These are phyloP conservation scores for Phoeniculus purpureus DNA, from an alignment of 2,797 vertebrate species.

Conservation along the genomic window DNA sequence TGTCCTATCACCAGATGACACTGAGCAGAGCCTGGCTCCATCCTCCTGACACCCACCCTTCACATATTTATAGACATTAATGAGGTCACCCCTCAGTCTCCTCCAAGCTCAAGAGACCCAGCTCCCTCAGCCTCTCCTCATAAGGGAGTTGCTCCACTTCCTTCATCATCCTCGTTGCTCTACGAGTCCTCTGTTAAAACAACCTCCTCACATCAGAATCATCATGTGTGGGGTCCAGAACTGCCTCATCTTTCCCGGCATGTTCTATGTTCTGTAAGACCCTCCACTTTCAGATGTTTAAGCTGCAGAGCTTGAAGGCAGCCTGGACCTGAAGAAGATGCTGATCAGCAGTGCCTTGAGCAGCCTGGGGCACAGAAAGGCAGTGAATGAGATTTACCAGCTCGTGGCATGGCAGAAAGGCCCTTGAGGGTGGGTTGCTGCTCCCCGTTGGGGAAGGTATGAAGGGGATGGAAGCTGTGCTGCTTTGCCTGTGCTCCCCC, in stretches of 20 bases:
- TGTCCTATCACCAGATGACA: no score
- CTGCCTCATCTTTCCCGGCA: neutral
- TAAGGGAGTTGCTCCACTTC: no score
- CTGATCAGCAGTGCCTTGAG: neutral
- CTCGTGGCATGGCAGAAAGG: neutral
- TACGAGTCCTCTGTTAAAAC: neutral
- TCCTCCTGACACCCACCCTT: no score
- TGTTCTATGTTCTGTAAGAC: neutral
- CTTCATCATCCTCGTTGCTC: no score
- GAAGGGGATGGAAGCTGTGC: neutral
- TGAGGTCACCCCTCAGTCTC: no score
- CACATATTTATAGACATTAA: no score
- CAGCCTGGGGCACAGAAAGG: neutral
- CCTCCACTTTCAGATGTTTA: neutral
- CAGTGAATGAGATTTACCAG: neutral
- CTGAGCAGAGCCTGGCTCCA: no score
- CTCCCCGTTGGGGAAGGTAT: neutral
- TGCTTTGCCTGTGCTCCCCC: neutral
- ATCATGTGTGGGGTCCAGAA: neutral
- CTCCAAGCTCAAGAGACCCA: no score
- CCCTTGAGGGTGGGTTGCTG: neutral
- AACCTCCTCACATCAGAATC: rapidly evolving
- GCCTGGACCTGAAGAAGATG: neutral
- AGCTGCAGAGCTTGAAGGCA: neutral
- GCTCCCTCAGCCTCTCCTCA: no score